Base-by-base conservation (phyloP, 2,888 invertebrate species). In the Dyspetes luteomarginatus region DNA sequence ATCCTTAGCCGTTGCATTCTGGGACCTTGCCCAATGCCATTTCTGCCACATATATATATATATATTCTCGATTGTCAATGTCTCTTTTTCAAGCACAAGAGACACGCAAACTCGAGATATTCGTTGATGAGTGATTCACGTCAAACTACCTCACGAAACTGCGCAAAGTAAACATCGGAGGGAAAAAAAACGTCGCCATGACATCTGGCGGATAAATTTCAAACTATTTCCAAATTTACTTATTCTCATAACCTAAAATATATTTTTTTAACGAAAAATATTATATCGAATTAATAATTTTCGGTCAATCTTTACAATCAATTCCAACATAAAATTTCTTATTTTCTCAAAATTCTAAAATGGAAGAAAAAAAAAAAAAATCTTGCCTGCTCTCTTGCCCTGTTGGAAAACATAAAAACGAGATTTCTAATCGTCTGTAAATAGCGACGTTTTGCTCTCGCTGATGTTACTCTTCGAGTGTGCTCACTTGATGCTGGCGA, bases 11-110 rank as follows among this genome's bases (percentile, higher is more conserved):
- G 85, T 83, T 84, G 85, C 84, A 85, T 86, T 87, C 85, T 83
- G 84, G 84, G 83, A 85, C 87, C 85, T 88, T 89, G 86, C 85
- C 85, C 87, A 87, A 85, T 85, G 86, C 83, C 86, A 81, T 84
- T 85, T 76, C 84, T 83, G 83, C 78, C 80, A 79, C 75, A 82
- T 82, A 82, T 81, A 74, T 81, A 58, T 80, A n/a, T n/a, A n/a
- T n/a, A n/a, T n/a, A n/a, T n/a, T n/a, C n/a, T n/a, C n/a, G n/a
- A n/a, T n/a, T n/a, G n/a, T 72, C 82, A 71, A 83, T 73, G 73
- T 15, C 30, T 67, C 19, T 48, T 65, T 50, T 67, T 15, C 24
- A 58, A 22, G 43, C 26, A 22, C 26, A 41, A 52, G 56, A 36
- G 28, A 67, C 15, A 26, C 55, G 56, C 48, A 67, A 56, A 48